A percentile compares a stretch with the other conserved stretches of the same genome.
These are phyloP conservation scores for Tychaedon coryphoeus DNA, from an alignment of 2,113 vertebrate species.

Conservation along the genomic window DNA sequence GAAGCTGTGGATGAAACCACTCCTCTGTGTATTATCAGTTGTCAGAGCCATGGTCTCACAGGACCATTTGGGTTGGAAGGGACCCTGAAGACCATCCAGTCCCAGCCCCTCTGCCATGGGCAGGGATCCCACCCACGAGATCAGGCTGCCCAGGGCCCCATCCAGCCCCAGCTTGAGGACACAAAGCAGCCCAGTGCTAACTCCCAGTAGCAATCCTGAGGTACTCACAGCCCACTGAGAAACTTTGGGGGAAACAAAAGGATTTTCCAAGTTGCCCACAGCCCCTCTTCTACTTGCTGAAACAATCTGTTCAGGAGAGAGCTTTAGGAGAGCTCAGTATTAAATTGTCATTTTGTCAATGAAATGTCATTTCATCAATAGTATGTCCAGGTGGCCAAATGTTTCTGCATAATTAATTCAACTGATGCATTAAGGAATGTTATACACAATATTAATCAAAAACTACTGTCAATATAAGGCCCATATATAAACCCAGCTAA, in stretches of 20 bases:
- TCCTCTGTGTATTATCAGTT: neutral
- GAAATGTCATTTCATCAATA: conserved; percentile 72
- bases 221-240: neutral
- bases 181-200: neutral
- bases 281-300: neutral
- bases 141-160: neutral
- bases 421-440: conserved; percentile 73
- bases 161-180: rapidly evolving
- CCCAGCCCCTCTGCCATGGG: neutral
- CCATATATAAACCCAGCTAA: conserved; percentile 46
- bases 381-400: conserved; percentile 25
- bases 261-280: neutral
- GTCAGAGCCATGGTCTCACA: neutral
- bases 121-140: neutral
- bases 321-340: conserved; percentile 60
- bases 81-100: neutral
- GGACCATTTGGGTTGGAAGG: neutral
- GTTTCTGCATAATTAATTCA: conserved; percentile 76
- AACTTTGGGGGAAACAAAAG: neutral
- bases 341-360: conserved; percentile 76
- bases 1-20: neutral
- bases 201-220: neutral
- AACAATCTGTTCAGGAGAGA: neutral
- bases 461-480: conserved; percentile 49
- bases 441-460: conserved; percentile 75